Conservation (phyloP, 2,113 vertebrate species). For the Prunella himalayana region DNA sequence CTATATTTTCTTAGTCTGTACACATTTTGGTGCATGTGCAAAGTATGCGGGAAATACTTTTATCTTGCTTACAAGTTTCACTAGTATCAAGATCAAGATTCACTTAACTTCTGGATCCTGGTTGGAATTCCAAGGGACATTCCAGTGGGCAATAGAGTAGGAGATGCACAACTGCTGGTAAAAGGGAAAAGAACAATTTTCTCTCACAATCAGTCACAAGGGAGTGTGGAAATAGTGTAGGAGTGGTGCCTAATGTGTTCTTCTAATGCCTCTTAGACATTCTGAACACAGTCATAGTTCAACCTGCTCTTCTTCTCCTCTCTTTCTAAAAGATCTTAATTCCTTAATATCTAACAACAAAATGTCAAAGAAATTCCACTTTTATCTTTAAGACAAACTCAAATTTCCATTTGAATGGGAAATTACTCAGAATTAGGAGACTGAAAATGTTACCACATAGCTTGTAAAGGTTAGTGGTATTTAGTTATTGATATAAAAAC, state of each 20-base stretch:
- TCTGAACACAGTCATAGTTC: not conserved
- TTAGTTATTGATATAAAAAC: not conserved
- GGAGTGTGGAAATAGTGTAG: not conserved
- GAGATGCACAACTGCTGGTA: not conserved
- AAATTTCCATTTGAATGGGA: not conserved
- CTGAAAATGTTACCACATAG: not conserved
- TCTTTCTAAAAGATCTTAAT: not conserved
- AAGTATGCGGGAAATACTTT: not conserved
- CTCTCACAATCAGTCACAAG: not conserved
- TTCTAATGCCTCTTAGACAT: not conserved
- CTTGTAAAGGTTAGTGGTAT: not conserved
- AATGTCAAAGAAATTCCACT: not conserved
- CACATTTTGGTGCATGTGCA: not conserved
- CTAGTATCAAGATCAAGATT: not conserved
- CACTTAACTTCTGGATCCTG: not conserved
- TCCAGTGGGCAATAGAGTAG: not conserved
- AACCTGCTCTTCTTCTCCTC: not conserved
- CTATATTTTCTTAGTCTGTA: not conserved
- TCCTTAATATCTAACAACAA: not conserved
- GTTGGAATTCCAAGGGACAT: not conserved
- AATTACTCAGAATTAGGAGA: not conserved
- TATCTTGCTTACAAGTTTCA: conserved; percentile 1
- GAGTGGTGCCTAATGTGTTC: not conserved
- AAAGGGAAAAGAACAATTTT: not conserved
- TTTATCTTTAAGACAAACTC: not conserved